Percentiles rank a stretch among this genome's conserved stretches.
phyloP scores from a whole-genome alignment of 2,888 invertebrate species.

The Diaprepes abbreviatus region DNA sequence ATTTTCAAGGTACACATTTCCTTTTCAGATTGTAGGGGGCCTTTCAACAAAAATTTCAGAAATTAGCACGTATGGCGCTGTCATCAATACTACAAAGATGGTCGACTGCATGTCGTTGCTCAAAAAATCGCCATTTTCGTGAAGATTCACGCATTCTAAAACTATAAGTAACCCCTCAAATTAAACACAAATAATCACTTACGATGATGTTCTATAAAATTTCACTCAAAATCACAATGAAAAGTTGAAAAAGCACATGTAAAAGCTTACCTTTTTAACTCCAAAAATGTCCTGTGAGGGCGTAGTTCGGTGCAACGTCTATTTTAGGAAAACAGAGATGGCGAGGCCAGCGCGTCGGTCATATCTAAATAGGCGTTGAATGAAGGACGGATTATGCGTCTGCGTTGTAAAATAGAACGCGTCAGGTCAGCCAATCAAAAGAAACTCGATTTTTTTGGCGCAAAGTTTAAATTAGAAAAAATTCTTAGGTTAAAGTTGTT shows the following conservation, averaged over 20 bases:
- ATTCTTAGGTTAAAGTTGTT: too few relatives aligned
- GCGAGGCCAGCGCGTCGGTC: slow-evolving; percentile 65
- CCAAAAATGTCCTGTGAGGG: slow-evolving; percentile 72
- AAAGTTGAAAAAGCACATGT: background rate
- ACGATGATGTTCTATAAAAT: background rate
- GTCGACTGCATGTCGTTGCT: slow-evolving; percentile 57
- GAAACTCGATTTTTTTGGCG: background rate
- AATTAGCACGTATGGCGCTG: slow-evolving; percentile 80
- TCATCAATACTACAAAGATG: slow-evolving; percentile 67
- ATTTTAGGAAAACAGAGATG: slow-evolving; percentile 67
- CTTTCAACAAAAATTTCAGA: slow-evolving; percentile 75
- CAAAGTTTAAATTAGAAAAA: background rate
- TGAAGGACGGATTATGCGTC: background rate
- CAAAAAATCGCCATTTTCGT: slow-evolving; percentile 48
- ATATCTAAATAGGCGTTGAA: slow-evolving; percentile 19
- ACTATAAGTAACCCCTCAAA: background rate
- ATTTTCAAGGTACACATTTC: slow-evolving; percentile 35
- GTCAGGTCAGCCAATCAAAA: background rate
- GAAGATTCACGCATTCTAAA: slow-evolving; percentile 19
- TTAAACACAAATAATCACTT: background rate
- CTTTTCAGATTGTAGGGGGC: slow-evolving; percentile 71
- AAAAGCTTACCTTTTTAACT: slow-evolving; percentile 65
- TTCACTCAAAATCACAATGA: slow-evolving; percentile 1
- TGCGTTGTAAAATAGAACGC: slow-evolving; percentile 1
- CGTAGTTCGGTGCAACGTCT: slow-evolving; percentile 70